These are phyloP conservation scores for Trichechus manatus DNA, from an alignment of 2,113 vertebrate species.

Conservation along the genomic window DNA sequence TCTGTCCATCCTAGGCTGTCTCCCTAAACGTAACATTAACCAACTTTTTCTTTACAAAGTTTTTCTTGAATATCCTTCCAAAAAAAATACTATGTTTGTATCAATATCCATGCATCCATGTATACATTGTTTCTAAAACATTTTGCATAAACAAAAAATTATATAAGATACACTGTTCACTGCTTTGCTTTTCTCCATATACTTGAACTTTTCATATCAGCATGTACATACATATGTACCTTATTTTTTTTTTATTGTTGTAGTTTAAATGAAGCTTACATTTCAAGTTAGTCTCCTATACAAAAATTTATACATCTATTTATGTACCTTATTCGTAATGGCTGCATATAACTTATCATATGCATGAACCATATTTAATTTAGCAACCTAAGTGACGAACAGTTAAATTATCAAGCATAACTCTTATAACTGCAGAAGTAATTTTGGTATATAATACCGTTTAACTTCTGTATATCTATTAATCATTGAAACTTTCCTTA, in stretches of 20 bases:
- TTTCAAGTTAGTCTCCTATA: no score
- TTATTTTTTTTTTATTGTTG: not conserved
- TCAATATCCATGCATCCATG: not conserved
- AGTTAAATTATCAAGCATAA: not conserved
- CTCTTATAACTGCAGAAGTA: not conserved
- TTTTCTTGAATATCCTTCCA: not conserved
- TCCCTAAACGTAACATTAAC: slow-evolving; percentile 29
- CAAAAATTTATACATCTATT: no score
- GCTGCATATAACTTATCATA: not conserved
- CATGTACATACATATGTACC: not conserved
- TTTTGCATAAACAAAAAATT: slow-evolving; percentile 6
- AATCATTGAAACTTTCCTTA: slow-evolving; percentile 44
- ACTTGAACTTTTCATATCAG: not conserved
- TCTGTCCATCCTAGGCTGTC: not conserved
- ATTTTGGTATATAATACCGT: not conserved
- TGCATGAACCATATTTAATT: not conserved
- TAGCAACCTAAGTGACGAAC: not conserved
- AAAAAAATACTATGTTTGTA: not conserved
- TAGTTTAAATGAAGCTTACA: no score
- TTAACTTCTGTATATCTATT: not conserved
- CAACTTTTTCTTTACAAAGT: not conserved
- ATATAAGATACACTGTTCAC: not conserved
- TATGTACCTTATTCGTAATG: not conserved
- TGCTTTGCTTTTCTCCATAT: not conserved
- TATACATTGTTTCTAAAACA: slow-evolving; percentile 19